Evolutionary conservation across 2,888 invertebrate genomes (phyloP).

Genomic region (Clostera curtula): DNA sequence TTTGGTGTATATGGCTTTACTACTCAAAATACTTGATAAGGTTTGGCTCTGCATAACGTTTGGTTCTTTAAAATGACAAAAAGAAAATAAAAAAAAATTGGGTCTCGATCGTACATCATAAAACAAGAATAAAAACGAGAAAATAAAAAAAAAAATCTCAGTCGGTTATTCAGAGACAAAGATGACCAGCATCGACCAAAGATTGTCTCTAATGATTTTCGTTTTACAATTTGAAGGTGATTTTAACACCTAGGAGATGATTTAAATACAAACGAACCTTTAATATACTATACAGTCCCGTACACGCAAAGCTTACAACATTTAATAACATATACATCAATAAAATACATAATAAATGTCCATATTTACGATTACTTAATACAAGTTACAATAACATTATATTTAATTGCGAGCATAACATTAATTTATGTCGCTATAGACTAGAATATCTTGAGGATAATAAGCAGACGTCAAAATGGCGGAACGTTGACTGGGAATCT

Average conservation of each 20-base stretch:
- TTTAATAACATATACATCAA: constrained; percentile 53
- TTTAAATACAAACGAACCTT: constrained; percentile 35
- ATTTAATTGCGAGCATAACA: constrained; percentile 68
- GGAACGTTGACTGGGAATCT: constrained; percentile 52
- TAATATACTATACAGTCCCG: constrained; percentile 60
- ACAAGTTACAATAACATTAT: constrained; percentile 54
- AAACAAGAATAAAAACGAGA: constrained; percentile 26
- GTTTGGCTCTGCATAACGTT: too few species aligned
- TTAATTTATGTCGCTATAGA: constrained; percentile 62
- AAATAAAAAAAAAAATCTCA: constrained; percentile 42
- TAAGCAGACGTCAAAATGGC: constrained; percentile 64
- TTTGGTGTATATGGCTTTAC: too few species aligned
- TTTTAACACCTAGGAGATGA: constrained; percentile 57
- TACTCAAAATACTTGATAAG: too few species aligned
- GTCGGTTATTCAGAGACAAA: constrained; percentile 42
- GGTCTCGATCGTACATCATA: constrained; percentile 7
- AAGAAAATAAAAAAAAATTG: too few species aligned
- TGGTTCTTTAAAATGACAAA: too few species aligned
- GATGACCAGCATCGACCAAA: constrained; percentile 57
- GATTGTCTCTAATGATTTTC: constrained; percentile 37
- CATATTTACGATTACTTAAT: constrained; percentile 43
- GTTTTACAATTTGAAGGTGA: constrained; percentile 14
- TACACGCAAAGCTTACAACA: constrained; percentile 56
- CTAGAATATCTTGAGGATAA: constrained; percentile 75
- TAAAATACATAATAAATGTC: constrained; percentile 56